phyloP scores from a whole-genome alignment of 2,888 invertebrate genomes.

The Drosophila merina region DNA sequence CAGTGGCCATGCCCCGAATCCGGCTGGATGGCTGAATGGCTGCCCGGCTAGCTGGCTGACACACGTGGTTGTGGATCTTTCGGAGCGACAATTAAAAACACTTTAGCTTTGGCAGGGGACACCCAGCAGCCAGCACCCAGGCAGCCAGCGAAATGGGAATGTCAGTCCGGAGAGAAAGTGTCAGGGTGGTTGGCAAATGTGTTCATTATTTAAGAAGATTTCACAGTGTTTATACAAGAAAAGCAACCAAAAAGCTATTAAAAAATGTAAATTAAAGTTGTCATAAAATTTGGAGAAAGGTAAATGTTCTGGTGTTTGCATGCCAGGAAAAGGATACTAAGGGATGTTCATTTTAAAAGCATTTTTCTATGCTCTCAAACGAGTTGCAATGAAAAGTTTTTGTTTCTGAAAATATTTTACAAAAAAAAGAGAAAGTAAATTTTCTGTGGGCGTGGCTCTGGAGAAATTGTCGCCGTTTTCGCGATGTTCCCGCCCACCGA shows the following conservation, averaged over 20 bases:
- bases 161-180: constrained; percentile 15
- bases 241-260: not conserved
- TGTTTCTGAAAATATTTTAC: not conserved
- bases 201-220: not conserved
- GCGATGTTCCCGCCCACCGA: not conserved
- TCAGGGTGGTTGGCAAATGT: constrained; percentile 6
- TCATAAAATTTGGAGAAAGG: not conserved
- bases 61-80: constrained; percentile 29
- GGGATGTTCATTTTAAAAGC: not conserved
- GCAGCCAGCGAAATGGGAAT: constrained; percentile 18
- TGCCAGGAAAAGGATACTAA: not conserved
- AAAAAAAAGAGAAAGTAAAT: constrained; percentile 25
- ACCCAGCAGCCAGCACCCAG: not conserved
- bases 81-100: constrained; percentile 49
- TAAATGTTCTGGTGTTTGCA: not conserved
- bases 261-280: not conserved
- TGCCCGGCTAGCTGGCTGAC: constrained; percentile 11
- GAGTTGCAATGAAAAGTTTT: not conserved
- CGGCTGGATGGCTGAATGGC: constrained; percentile 15
- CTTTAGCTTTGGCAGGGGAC: constrained; percentile 32
- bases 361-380: not conserved
- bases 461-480: constrained; percentile 54
- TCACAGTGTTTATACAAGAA: not conserved
- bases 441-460: constrained; percentile 35
- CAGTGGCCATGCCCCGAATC: constrained; percentile 25